These are phyloP conservation scores for Bellardia bayeri DNA, from an alignment of 2,888 invertebrate genomes.

Conservation along the genomic window DNA sequence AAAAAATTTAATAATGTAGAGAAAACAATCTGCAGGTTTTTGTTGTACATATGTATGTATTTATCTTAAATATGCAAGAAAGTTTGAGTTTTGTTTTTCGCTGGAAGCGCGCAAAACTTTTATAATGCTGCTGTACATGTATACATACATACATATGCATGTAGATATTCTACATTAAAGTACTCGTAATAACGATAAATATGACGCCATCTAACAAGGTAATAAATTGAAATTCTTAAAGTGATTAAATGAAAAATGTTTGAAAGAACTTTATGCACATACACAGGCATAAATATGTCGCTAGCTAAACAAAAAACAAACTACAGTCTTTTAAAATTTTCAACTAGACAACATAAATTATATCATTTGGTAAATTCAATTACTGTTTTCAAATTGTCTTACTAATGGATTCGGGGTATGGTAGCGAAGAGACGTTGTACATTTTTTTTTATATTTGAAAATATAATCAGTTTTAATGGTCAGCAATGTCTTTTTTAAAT, in stretches of 20 bases:
- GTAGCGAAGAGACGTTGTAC: too few species aligned
- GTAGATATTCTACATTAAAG: neutral
- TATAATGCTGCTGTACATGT: neutral
- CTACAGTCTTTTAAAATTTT: conserved; percentile 15
- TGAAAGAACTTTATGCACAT: conserved; percentile 21
- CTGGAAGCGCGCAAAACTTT: conserved; percentile 51
- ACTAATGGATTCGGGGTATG: too few species aligned
- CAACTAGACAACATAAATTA: conserved; percentile 21
- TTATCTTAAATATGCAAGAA: neutral
- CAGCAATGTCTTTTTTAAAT: neutral
- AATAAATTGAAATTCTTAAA: conserved; percentile 61
- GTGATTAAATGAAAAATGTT: conserved; percentile 62
- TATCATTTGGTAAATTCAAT: conserved; percentile 11
- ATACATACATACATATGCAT: neutral
- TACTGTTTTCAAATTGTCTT: neutral
- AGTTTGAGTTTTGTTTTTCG: neutral
- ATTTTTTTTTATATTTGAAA: neutral
- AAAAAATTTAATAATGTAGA: conserved; percentile 9
- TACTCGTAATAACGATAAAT: conserved; percentile 59
- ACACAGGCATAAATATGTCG: neutral
- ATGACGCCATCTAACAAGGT: conserved; percentile 71
- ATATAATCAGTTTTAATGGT: conserved; percentile 40
- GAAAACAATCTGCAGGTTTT: conserved; percentile 17
- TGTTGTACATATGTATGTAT: conserved; percentile 12
- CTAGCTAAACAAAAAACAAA: neutral